Evolutionary conservation across 2,888 invertebrate species (phyloP).

Genomic region (Drosophila paramelanica): DNA sequence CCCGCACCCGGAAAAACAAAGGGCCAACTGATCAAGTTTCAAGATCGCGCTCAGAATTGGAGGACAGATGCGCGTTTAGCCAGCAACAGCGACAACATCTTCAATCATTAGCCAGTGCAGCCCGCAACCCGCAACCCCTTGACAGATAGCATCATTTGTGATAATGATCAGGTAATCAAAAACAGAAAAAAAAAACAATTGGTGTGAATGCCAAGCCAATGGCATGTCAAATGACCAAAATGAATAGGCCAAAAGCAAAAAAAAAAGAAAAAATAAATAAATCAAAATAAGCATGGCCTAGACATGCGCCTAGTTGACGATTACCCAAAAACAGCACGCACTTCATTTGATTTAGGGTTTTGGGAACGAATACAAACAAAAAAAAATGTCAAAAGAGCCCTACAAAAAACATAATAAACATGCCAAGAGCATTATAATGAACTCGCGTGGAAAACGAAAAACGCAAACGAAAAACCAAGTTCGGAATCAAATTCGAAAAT

Average conservation of each 20-base stretch:
- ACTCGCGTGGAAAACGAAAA: slow-evolving; percentile 41
- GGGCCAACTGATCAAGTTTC: slow-evolving; percentile 47
- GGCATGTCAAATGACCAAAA: slow-evolving; percentile 71
- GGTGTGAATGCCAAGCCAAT: slow-evolving; percentile 70
- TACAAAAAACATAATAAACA: slow-evolving; percentile 59
- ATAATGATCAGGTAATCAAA: slow-evolving; percentile 76
- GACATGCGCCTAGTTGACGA: slow-evolving; percentile 52
- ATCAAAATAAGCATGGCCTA: slow-evolving; percentile 47
- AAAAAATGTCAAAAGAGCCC: slow-evolving; percentile 43
- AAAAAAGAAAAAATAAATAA: not conserved
- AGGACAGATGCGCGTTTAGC: slow-evolving; percentile 12
- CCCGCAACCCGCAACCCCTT: not conserved
- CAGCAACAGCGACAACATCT: slow-evolving; percentile 26
- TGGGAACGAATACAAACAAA: not conserved
- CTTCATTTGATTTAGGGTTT: slow-evolving; percentile 48
- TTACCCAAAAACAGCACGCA: slow-evolving; percentile 37
- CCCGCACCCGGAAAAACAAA: slow-evolving; percentile 1
- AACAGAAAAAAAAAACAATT: slow-evolving; percentile 50
- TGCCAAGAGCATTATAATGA: slow-evolving; percentile 62
- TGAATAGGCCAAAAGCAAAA: slow-evolving; percentile 31
- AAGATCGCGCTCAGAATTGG: slow-evolving; percentile 26
- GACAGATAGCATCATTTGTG: slow-evolving; percentile 60
- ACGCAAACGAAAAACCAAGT: slow-evolving; percentile 18
- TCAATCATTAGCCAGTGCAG: slow-evolving; percentile 47
- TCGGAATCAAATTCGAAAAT: slow-evolving; percentile 16